These are phyloP conservation scores for Cottus gobio DNA, from an alignment of 2,113 vertebrate species.

Conservation along the genomic window DNA sequence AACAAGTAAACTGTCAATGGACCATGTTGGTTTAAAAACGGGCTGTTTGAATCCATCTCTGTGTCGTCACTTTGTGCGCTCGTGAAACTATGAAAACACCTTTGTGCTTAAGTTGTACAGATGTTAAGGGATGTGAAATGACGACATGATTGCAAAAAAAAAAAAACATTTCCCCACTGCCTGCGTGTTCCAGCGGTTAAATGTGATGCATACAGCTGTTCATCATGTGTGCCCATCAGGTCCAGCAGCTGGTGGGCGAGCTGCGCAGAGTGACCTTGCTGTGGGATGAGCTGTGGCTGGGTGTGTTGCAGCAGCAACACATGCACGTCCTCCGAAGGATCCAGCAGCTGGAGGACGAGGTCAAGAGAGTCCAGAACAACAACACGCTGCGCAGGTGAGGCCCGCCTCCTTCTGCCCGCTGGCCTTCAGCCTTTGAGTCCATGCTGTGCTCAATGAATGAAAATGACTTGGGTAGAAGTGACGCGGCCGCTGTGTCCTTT, in stretches of 20 bases:
- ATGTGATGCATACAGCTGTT: background rate
- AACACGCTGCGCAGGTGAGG: slow-evolving; percentile 90
- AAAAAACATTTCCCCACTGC: too few species aligned
- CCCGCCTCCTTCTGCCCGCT: too few species aligned
- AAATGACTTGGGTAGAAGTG: too few species aligned
- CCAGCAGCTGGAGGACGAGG: slow-evolving; percentile 97
- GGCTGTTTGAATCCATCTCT: background rate
- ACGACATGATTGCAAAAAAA: too few species aligned
- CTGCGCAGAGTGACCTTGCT: slow-evolving; percentile 96
- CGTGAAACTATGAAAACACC: background rate
- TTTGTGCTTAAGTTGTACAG: background rate
- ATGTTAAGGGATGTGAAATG: background rate
- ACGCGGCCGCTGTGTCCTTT: too few species aligned
- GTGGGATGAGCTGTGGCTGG: slow-evolving; percentile 98
- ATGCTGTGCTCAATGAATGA: too few species aligned
- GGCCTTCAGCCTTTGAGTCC: too few species aligned
- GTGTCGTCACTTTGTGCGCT: background rate
- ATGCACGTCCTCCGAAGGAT: slow-evolving; percentile 96
- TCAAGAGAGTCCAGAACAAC: slow-evolving; percentile 98
- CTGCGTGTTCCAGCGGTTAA: background rate
- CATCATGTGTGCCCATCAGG: too few species aligned
- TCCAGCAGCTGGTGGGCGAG: slow-evolving; percentile 97
- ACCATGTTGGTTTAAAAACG: too few species aligned
- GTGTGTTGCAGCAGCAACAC: slow-evolving; percentile 96
- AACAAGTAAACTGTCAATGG: background rate